Conservation (phyloP, 2,888 invertebrate species). For the Agrochola circellaris region DNA sequence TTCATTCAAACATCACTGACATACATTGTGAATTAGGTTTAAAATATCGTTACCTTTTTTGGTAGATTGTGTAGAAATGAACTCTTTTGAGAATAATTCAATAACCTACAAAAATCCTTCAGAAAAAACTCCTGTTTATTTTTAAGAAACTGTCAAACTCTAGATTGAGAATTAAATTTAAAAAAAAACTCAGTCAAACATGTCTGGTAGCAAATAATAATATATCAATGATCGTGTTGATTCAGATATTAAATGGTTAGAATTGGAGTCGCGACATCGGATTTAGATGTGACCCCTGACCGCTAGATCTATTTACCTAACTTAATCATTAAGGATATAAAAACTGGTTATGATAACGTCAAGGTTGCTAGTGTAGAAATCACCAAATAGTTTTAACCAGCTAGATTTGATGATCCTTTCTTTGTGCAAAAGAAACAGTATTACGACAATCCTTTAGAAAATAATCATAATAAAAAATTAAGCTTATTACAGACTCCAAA, state of each 20-base stretch:
- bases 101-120: not conserved
- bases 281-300: not conserved
- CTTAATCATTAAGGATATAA: not conserved
- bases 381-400: not conserved
- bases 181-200: not conserved
- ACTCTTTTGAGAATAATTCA: not conserved
- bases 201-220: not conserved
- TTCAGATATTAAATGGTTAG: not conserved
- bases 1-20: slow-evolving; percentile 42
- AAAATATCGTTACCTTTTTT: slow-evolving; percentile 5
- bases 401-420: not conserved
- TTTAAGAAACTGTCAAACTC: not conserved
- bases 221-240: not conserved
- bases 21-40: slow-evolving; percentile 23
- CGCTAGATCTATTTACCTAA: not conserved
- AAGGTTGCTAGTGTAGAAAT: not conserved
- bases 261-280: not conserved
- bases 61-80: not conserved
- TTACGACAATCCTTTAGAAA: not conserved
- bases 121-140: not conserved
- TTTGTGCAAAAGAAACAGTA: not conserved
- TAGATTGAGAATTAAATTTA: not conserved
- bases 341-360: not conserved
- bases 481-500: not conserved
- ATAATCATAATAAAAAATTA: not conserved